Percentiles rank a stretch among this genome's conserved stretches.
These are phyloP conservation scores for Rhynchotus rufescens DNA, from an alignment of 2,797 vertebrate genomes.

Conservation along the genomic window DNA sequence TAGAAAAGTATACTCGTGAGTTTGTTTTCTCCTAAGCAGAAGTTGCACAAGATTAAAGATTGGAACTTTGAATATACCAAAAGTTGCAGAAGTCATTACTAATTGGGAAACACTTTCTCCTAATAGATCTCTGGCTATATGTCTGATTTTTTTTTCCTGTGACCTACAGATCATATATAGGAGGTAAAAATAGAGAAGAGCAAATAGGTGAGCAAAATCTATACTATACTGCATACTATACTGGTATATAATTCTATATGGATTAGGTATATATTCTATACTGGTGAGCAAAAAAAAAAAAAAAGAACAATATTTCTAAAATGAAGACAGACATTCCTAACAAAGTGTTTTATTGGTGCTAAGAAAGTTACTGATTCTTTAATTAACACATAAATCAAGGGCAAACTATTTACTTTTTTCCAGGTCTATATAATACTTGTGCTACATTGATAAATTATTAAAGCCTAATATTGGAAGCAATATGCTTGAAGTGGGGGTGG, in stretches of 20 bases:
- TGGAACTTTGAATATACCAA: not conserved
- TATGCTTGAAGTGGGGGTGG: not conserved
- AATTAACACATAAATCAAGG: not conserved
- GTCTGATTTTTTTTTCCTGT: not conserved
- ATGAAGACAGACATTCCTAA: not conserved
- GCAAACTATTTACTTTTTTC: not conserved
- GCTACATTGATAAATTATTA: not conserved
- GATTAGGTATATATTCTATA: too few species aligned
- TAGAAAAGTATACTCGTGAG: not conserved
- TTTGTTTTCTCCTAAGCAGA: not conserved
- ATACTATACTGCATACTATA: too few species aligned
- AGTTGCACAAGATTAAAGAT: not conserved
- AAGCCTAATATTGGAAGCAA: rapidly evolving
- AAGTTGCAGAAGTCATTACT: not conserved
- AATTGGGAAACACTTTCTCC: not conserved
- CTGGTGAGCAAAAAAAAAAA: not conserved
- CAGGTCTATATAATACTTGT: not conserved
- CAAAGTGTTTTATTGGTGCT: not conserved
- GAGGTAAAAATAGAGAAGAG: not conserved
- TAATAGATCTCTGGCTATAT: not conserved
- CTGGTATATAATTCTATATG: too few species aligned
- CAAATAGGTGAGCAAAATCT: not conserved
- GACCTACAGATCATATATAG: not conserved
- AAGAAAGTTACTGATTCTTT: not conserved
- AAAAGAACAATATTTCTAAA: not conserved